Conservation (phyloP, 1,140 invertebrate species). For the Gonioctena quinquepunctata region DNA sequence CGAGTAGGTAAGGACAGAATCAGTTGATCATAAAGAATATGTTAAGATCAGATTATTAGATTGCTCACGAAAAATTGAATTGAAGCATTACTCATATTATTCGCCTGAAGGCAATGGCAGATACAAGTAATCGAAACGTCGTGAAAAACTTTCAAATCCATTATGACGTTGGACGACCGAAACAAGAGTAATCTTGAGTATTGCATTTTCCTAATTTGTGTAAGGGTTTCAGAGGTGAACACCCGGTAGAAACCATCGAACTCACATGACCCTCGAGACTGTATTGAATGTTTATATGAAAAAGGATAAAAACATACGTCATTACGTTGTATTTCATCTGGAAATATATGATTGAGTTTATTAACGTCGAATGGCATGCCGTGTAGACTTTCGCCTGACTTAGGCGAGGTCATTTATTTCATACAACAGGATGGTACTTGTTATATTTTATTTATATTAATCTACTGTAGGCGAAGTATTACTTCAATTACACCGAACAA, state of each 20-base stretch:
- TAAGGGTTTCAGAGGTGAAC: background rate
- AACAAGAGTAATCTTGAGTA: background rate
- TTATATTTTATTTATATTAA: slow-evolving; percentile 52
- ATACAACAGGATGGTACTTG: slow-evolving; percentile 47
- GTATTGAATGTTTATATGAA: slow-evolving; percentile 12
- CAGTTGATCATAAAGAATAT: too few species aligned
- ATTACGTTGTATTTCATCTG: slow-evolving; percentile 28
- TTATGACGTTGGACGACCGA: too few species aligned
- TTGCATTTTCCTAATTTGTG: background rate
- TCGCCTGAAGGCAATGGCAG: too few species aligned
- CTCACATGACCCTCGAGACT: slow-evolving; percentile 6
- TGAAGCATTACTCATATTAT: too few species aligned
- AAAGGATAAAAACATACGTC: slow-evolving; percentile 6
- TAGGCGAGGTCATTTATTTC: slow-evolving; percentile 41
- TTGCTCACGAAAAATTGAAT: too few species aligned
- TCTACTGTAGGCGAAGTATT: slow-evolving; percentile 48
- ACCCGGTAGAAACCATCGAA: background rate
- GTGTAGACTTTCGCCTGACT: slow-evolving; percentile 12
- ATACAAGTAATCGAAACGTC: too few species aligned
- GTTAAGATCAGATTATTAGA: too few species aligned
- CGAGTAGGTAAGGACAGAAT: too few species aligned
- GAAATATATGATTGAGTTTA: slow-evolving; percentile 31
- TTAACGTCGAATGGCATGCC: slow-evolving; percentile 15
- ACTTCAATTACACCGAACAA: slow-evolving; percentile 46
- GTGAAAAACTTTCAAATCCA: too few species aligned